Evolutionary conservation across 2,113 vertebrate genomes (phyloP).

Genomic region (Acanthochromis polyacanthus): DNA sequence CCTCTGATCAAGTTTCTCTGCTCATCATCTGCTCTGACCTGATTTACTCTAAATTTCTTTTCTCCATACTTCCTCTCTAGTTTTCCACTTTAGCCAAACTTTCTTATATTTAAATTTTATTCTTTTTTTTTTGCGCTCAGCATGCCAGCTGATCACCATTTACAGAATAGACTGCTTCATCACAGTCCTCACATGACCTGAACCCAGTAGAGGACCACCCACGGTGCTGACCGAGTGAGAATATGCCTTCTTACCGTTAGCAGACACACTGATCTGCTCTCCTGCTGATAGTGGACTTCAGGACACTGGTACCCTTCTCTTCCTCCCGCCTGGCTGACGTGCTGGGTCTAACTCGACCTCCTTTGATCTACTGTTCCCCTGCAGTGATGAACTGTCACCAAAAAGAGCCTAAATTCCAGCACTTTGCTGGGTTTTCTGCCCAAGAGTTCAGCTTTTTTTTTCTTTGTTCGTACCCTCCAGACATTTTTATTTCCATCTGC

Average conservation of each 20-base stretch:
- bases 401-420: slow-evolving; percentile 5
- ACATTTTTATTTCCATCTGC: neutral
- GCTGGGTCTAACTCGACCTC: neutral
- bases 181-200: slow-evolving; percentile 6
- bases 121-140: no score
- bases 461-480: slow-evolving; percentile 6
- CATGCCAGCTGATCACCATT: slow-evolving; percentile 4
- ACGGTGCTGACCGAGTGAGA: neutral
- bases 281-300: slow-evolving; percentile 26
- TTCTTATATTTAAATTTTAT: neutral
- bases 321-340: slow-evolving; percentile 13
- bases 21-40: neutral
- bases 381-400: slow-evolving; percentile 17
- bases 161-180: slow-evolving; percentile 6
- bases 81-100: neutral
- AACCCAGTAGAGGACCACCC: neutral
- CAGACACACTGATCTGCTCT: slow-evolving; percentile 11
- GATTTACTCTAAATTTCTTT: neutral
- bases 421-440: neutral
- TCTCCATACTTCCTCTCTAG: neutral
- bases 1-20: slow-evolving; percentile 9
- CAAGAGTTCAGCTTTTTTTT: neutral
- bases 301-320: slow-evolving; percentile 14
- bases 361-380: slow-evolving; percentile 40
- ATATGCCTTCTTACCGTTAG: slow-evolving; percentile 10